Evolutionary conservation across 2,113 vertebrate genomes (phyloP).

Genomic region (Callospermophilus lateralis): DNA sequence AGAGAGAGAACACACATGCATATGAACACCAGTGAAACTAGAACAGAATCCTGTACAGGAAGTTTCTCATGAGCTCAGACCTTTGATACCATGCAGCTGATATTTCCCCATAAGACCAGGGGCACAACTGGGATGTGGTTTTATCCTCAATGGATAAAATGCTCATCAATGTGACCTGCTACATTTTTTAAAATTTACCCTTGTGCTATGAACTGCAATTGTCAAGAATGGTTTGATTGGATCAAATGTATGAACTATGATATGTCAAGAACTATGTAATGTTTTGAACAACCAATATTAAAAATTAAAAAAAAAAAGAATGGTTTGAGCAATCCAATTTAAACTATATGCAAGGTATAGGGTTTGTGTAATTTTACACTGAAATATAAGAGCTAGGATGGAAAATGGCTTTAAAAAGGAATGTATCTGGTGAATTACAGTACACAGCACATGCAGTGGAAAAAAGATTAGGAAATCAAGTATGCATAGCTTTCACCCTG

Average conservation of each 20-base stretch:
- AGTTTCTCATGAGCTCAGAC: background rate
- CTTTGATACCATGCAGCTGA: background rate
- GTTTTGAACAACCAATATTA: too few species aligned
- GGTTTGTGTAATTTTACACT: background rate
- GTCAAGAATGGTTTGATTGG: slow-evolving; percentile 17
- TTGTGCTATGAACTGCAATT: background rate
- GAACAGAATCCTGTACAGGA: background rate
- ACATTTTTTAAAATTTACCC: slow-evolving; percentile 54
- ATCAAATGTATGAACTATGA: too few species aligned
- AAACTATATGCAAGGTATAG: background rate
- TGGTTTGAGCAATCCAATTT: background rate
- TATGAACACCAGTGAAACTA: background rate
- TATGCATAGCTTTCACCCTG: background rate
- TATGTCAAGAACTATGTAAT: too few species aligned
- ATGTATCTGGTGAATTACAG: background rate
- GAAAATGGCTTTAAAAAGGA: slow-evolving; percentile 38
- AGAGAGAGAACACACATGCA: too few species aligned
- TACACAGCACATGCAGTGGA: background rate
- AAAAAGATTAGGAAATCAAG: background rate
- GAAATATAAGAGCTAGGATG: background rate
- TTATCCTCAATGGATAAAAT: background rate
- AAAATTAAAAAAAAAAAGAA: too few species aligned
- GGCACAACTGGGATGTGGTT: background rate
- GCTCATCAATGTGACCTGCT: background rate
- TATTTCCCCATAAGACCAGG: background rate